Percentiles rank a stretch among this genome's conserved stretches.
These are phyloP conservation scores for Yoshiicerus persimilis DNA, from an alignment of 1,140 invertebrate genomes.

Conservation along the genomic window DNA sequence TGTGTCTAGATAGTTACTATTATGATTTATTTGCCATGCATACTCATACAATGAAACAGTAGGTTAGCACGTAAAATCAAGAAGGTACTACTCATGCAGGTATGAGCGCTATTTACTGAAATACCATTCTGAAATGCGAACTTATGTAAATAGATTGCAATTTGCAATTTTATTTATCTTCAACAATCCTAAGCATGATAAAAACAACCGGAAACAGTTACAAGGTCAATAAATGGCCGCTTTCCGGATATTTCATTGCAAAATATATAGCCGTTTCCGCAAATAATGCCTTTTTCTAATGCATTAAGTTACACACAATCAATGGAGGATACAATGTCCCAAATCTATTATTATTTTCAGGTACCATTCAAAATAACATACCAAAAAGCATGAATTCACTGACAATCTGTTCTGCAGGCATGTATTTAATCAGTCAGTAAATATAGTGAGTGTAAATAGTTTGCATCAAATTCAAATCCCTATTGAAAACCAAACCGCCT, in stretches of 20 bases:
- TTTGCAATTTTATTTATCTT: not conserved
- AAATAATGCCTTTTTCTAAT: not conserved
- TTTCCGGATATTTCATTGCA: constrained; percentile 5
- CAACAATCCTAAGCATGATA: not conserved
- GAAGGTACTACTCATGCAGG: not conserved
- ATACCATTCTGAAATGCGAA: not conserved
- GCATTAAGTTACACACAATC: not conserved
- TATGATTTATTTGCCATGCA: not conserved
- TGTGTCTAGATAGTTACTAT: not conserved
- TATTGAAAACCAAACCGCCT: not conserved
- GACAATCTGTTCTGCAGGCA: not conserved
- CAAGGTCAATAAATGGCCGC: constrained; percentile 12
- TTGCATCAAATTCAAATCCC: no score
- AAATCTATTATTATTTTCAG: not conserved
- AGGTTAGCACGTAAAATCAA: not conserved
- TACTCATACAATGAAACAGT: not conserved
- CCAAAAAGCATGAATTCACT: not conserved
- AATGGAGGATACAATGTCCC: not conserved
- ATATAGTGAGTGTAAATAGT: no score
- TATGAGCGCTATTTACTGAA: no score
- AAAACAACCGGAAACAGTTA: not conserved
- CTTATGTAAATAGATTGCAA: not conserved
- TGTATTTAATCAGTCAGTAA: no score
- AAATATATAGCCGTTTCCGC: not conserved
- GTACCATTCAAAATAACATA: not conserved